Percentiles rank a stretch among this genome's conserved stretches.
Conservation (phyloP, 2,113 vertebrate species). For the Engraulis encrasicolus region DNA sequence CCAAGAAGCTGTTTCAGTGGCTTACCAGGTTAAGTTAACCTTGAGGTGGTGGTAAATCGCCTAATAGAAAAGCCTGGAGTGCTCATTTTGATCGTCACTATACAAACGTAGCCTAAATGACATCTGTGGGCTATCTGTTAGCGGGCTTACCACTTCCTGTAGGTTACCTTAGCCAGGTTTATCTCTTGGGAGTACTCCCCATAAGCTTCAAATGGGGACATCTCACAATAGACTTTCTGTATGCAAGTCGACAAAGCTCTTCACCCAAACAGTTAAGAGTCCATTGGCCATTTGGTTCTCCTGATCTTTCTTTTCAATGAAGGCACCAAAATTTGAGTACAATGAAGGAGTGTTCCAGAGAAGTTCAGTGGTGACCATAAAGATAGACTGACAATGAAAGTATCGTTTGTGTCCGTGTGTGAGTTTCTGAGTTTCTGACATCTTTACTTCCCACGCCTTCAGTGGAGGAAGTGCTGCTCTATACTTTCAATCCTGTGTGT, state of each 20-base stretch:
- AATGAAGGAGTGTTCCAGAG: slow-evolving; percentile 16
- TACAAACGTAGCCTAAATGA: too few relatives aligned
- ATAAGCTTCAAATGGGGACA: neutral
- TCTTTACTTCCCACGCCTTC: neutral
- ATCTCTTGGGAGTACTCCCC: too few relatives aligned
- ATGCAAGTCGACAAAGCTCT: slow-evolving; percentile 41
- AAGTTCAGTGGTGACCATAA: neutral
- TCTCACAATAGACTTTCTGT: slow-evolving; percentile 16
- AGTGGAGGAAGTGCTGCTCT: neutral
- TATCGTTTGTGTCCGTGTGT: too few relatives aligned
- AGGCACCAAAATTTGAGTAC: slow-evolving; percentile 5
- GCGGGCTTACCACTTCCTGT: too few relatives aligned
- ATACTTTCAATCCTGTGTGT: too few relatives aligned
- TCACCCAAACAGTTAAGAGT: slow-evolving; percentile 9
- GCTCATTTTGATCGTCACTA: too few relatives aligned
- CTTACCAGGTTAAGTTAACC: too few relatives aligned
- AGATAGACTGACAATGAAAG: slow-evolving; percentile 4
- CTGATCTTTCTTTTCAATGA: slow-evolving; percentile 17
- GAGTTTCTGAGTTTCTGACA: neutral
- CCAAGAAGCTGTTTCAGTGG: too few relatives aligned
- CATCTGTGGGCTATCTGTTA: too few relatives aligned
- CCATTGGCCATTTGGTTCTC: neutral
- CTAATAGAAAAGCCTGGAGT: too few relatives aligned
- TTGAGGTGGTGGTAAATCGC: too few relatives aligned
- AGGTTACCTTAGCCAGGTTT: too few relatives aligned